These are phyloP conservation scores for Microtus pennsylvanicus DNA, from an alignment of 2,113 vertebrate genomes.

Conservation along the genomic window DNA sequence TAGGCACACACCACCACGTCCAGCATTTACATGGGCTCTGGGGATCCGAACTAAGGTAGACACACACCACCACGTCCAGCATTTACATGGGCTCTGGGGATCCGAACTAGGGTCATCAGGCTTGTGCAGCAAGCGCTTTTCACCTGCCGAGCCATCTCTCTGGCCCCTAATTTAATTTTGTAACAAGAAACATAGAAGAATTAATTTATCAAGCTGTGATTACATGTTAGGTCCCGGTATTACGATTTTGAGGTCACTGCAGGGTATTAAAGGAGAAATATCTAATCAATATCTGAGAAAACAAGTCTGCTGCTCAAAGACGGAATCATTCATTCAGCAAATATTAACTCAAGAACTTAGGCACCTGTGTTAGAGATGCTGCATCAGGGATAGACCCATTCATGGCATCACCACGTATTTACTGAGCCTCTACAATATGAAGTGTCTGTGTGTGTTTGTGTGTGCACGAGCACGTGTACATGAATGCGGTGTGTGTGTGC, in stretches of 20 bases:
- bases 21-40: background rate
- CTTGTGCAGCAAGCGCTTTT: background rate
- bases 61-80: background rate
- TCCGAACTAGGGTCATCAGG: background rate
- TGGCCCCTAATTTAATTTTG: background rate
- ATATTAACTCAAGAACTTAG: slow-evolving; percentile 18
- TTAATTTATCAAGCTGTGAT: background rate
- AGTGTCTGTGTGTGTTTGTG: too few relatives aligned
- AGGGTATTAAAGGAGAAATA: background rate
- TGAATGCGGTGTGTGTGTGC: background rate
- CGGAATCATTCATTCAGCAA: background rate
- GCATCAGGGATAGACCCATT: background rate
- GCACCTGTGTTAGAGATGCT: background rate
- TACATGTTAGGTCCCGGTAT: background rate
- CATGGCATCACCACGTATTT: slow-evolving; percentile 15
- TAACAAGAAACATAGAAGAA: slow-evolving; percentile 18
- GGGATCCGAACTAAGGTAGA: background rate
- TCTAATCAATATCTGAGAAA: slow-evolving; percentile 7
- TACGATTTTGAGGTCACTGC: background rate
- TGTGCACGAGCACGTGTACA: background rate
- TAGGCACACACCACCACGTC: background rate
- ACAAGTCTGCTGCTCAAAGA: background rate
- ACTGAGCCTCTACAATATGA: background rate
- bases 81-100: background rate
- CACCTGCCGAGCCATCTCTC: background rate